These are phyloP conservation scores for Theristicus caerulescens DNA, from an alignment of 2,113 vertebrate species.

Conservation along the genomic window DNA sequence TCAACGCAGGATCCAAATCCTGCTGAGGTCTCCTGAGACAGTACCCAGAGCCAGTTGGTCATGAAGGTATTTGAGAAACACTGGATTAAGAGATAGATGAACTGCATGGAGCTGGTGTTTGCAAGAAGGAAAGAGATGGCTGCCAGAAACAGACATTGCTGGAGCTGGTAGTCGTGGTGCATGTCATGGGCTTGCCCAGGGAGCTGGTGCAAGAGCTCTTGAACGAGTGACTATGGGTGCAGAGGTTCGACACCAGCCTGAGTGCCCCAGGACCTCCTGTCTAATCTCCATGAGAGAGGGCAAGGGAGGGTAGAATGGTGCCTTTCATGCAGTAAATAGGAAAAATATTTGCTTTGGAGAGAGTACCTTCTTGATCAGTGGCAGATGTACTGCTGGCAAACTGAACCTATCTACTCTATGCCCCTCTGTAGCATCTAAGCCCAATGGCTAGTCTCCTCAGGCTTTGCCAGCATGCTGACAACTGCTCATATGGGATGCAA, in stretches of 20 bases:
- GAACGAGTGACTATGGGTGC: no score
- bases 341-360: background rate
- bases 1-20: background rate
- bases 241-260: background rate
- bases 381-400: background rate
- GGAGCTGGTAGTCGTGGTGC: background rate
- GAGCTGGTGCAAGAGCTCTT: background rate
- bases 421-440: background rate
- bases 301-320: no score
- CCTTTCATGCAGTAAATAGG: no score
- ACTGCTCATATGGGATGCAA: background rate
- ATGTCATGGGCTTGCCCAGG: background rate
- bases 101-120: background rate
- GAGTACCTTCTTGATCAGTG: no score
- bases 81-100: background rate
- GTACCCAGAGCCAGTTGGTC: no score
- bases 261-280: no score
- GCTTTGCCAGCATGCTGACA: background rate
- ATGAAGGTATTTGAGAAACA: background rate
- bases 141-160: background rate
- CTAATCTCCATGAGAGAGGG: no score
- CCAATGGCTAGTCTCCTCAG: background rate
- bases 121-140: background rate
- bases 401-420: background rate
- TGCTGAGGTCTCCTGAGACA: background rate